Conservation (phyloP, 2,113 vertebrate genomes). For the Platycercus adscitus region DNA sequence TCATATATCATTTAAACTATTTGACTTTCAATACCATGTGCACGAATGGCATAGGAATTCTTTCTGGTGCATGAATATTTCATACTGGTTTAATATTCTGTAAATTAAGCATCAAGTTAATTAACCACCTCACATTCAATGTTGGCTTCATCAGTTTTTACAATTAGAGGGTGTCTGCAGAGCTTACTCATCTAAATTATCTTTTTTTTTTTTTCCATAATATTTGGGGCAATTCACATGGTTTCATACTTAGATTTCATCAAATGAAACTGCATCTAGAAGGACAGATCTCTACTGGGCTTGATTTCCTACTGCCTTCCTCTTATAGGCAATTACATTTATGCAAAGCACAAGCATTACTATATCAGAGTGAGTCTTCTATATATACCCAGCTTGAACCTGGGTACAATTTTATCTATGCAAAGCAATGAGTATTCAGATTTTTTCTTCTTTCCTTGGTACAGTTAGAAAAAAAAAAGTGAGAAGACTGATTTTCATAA, state of each 20-base stretch:
- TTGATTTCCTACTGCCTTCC: not conserved
- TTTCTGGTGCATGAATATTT: slow-evolving; percentile 20
- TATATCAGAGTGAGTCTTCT: not conserved
- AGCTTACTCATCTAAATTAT: not conserved
- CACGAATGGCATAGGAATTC: not conserved
- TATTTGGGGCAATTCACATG: not conserved
- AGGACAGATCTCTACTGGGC: not conserved
- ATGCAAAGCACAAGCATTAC: not conserved
- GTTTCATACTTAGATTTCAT: not conserved
- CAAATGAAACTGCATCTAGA: not conserved
- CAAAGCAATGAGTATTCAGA: not conserved
- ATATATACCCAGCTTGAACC: not conserved
- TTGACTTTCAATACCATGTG: not conserved
- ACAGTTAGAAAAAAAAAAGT: not conserved
- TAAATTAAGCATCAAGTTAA: slow-evolving; percentile 32
- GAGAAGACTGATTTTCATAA: not conserved
- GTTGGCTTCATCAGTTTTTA: not conserved
- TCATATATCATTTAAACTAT: not conserved
- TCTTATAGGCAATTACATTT: not conserved
- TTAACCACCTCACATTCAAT: not conserved
- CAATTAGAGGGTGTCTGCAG: not conserved
- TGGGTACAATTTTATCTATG: not conserved
- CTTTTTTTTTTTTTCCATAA: not conserved
- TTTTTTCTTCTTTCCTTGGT: not conserved
- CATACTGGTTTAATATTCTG: not conserved